Percentiles rank a stretch among this genome's conserved stretches.
phyloP scores from a whole-genome alignment of 2,888 invertebrate genomes.

The Alviniconcha strummeri region DNA sequence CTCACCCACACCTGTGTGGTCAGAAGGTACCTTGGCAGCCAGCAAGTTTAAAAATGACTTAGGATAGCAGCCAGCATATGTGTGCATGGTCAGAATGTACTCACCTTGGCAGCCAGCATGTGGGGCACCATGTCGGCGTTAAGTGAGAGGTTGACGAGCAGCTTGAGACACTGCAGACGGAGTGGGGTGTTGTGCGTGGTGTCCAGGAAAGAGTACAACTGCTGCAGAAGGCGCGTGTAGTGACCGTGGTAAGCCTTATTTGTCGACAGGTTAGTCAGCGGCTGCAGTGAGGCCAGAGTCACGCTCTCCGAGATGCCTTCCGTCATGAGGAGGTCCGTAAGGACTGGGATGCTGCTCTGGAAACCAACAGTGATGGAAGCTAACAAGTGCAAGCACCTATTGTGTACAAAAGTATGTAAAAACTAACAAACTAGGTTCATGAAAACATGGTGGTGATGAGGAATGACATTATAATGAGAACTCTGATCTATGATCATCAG shows the following conservation, averaged over 20 bases:
- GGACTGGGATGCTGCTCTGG: slow-evolving; percentile 75
- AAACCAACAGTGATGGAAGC: slow-evolving; percentile 33
- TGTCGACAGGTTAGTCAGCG: slow-evolving; percentile 77
- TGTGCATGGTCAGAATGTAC: no score
- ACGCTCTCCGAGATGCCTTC: slow-evolving; percentile 73
- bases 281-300: slow-evolving; percentile 75
- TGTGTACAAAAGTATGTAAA: no score
- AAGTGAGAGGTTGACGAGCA: slow-evolving; percentile 78
- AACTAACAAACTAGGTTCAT: no score
- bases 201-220: slow-evolving; percentile 75
- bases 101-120: slow-evolving; percentile 78
- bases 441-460: no score
- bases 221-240: slow-evolving; percentile 75
- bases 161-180: slow-evolving; percentile 76
- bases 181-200: slow-evolving; percentile 67
- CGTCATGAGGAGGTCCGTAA: slow-evolving; percentile 73
- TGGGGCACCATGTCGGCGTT: slow-evolving; percentile 79
- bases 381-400: no score
- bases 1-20: background rate
- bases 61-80: no score
- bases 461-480: no score
- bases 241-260: slow-evolving; percentile 75
- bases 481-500: no score
- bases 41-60: background rate
- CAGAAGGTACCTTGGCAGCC: background rate